Base-by-base conservation (phyloP, 2,888 invertebrate genomes). In the Leucoma salicis region DNA sequence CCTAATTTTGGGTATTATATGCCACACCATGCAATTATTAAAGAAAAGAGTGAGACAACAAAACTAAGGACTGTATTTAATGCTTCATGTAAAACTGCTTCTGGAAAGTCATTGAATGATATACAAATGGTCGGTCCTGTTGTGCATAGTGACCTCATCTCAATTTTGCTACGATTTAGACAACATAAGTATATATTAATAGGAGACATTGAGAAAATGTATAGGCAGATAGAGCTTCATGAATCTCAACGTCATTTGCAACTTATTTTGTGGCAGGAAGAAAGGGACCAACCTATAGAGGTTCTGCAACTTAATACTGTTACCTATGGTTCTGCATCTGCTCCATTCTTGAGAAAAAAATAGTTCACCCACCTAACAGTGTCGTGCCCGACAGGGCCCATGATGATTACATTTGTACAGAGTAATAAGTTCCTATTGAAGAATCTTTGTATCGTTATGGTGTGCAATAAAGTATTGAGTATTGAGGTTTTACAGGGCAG, bases 1-100 rank as follows among this genome's bases (percentile, higher is more conserved):
- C 46, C 46, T 11, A 6, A 8, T 1, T 38, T 42, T 35, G 31
- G 35, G 0, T 35, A 38, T 24, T 46, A 24, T 4, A n/a, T 46
- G 7, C 46, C 46, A 0, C 46, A 46, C 28, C 41, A 46, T 21
- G 31, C 41, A 6, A 41, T 46, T 3, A 35, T 46, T 0, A 16
- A 35, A 1, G 38, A 42, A 16, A 38, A 28, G n/a, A 46, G 46
- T 16, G 46, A 46, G 46, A n/a, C n/a, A n/a, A n/a, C n/a, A n/a
- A n/a, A n/a, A n/a, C n/a, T n/a, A n/a, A n/a, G n/a, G n/a, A n/a
- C 41, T 8, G 46, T 38, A 0, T 42, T 46, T 8, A 31, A 45
- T 40, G 45, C 40, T 1, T 46, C 46, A 0, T 31, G 14, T 8
- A 46, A 41, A 41, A 38, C 46, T 8, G 2, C 3, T 10, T 37